These are phyloP conservation scores for Heliconius hermathena DNA, from an alignment of 1,140 invertebrate genomes.

Conservation along the genomic window DNA sequence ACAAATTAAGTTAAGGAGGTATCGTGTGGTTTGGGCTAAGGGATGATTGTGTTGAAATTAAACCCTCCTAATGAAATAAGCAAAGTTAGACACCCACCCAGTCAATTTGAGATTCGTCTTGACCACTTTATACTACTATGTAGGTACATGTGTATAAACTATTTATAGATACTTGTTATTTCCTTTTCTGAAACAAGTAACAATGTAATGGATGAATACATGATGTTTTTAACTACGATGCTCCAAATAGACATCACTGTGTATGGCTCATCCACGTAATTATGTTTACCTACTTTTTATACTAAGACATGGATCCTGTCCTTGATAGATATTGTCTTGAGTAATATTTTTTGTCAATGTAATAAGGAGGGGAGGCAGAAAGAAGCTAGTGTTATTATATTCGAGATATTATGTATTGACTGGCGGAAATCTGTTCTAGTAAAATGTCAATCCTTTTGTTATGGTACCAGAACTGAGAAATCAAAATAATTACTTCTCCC, in stretches of 20 bases:
- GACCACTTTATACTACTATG: not conserved
- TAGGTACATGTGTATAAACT: not conserved
- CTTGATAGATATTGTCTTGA: not conserved
- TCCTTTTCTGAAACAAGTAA: not conserved
- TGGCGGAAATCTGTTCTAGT: no score
- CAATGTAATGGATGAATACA: not conserved
- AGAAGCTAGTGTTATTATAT: no score
- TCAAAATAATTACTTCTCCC: no score
- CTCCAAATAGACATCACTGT: not conserved
- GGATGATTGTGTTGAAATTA: conserved; percentile 14
- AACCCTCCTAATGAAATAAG: conserved; percentile 19
- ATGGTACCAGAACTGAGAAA: no score
- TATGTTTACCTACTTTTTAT: not conserved
- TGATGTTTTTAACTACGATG: not conserved
- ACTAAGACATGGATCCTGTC: not conserved
- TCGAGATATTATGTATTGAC: no score
- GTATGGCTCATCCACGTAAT: not conserved
- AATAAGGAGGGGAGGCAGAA: no score
- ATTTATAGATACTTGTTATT: conserved; percentile 14
- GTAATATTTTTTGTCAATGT: no score
- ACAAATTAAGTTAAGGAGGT: conserved; percentile 57
- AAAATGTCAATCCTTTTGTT: no score
- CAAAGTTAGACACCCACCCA: conserved; percentile 18
- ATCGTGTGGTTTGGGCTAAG: conserved; percentile 32
- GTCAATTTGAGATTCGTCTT: conserved; percentile 10